Evolutionary conservation across 2,888 invertebrate species (phyloP).

Genomic region (Amphipyra berbera): DNA sequence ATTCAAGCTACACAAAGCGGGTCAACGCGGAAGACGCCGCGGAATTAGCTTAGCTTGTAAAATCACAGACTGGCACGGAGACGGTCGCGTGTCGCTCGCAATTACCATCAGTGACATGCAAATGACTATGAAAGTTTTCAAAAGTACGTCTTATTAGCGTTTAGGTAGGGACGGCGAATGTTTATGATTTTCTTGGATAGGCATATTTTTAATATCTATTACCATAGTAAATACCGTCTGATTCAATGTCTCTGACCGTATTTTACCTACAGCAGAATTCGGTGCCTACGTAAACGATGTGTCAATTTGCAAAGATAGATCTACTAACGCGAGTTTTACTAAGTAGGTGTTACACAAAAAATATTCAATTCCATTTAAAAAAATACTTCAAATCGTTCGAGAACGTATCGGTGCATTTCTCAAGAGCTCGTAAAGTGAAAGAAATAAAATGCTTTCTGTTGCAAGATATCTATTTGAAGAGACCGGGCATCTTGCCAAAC

Average conservation of each 20-base stretch:
- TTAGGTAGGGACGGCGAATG: conserved; percentile 23
- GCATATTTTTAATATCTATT: conserved; percentile 1
- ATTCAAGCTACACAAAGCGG: conserved; percentile 52
- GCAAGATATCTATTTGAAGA: conserved; percentile 45
- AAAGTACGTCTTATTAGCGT: conserved; percentile 39
- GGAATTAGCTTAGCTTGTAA: conserved; percentile 51
- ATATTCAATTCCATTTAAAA: neutral
- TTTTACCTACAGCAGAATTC: neutral
- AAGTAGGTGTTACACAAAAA: neutral
- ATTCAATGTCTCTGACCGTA: neutral
- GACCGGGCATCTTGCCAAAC: conserved; percentile 50
- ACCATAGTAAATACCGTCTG: conserved; percentile 1
- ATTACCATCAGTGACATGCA: conserved; percentile 56
- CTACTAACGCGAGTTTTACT: no score
- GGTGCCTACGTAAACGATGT: no score
- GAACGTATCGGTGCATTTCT: conserved; percentile 13
- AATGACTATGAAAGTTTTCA: conserved; percentile 59
- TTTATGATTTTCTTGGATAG: conserved; percentile 3
- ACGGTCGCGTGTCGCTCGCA: conserved; percentile 55
- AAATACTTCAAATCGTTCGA: conserved; percentile 6
- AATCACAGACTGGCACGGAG: conserved; percentile 58
- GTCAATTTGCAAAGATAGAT: no score
- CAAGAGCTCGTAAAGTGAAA: conserved; percentile 29
- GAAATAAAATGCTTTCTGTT: conserved; percentile 25
- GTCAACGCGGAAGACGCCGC: conserved; percentile 53